A percentile compares a stretch with the other conserved stretches of the same genome.
These are phyloP conservation scores for Dicranocentrus wangi DNA, from an alignment of 2,888 invertebrate species.

Conservation along the genomic window DNA sequence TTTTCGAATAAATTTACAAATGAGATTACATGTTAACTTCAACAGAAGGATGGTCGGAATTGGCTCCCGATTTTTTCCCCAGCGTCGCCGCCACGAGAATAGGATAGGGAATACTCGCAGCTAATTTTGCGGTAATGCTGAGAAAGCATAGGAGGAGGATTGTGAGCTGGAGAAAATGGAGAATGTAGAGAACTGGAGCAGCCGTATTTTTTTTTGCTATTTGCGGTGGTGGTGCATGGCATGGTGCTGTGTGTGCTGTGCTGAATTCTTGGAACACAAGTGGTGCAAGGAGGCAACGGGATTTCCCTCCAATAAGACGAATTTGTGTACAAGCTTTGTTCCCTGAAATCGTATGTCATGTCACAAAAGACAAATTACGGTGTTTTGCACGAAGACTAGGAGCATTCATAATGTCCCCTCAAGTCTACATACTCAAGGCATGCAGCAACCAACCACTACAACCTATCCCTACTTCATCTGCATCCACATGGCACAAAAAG, in stretches of 20 bases:
- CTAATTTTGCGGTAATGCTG: constrained; percentile 56
- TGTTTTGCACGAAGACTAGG: constrained; percentile 62
- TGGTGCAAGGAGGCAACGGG: constrained; percentile 60
- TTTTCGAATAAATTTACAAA: constrained; percentile 51
- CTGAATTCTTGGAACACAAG: constrained; percentile 36
- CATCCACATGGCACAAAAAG: constrained; percentile 29
- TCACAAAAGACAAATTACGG: constrained; percentile 65
- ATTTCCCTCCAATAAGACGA: constrained; percentile 63
- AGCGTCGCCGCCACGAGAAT: neutral
- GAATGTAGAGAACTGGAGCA: too few relatives aligned
- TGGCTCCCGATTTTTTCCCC: neutral
- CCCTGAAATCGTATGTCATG: constrained; percentile 65
- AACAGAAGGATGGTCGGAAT: constrained; percentile 6
- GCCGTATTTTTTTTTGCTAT: too few relatives aligned
- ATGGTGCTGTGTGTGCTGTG: neutral
- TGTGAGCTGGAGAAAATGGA: neutral
- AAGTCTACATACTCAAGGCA: constrained; percentile 5
- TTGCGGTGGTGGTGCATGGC: neutral
- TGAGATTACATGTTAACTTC: constrained; percentile 45
- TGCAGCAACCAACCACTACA: neutral
- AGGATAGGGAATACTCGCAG: constrained; percentile 8
- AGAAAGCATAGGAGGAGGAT: constrained; percentile 2
- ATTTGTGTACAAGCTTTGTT: constrained; percentile 63
- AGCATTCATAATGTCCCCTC: constrained; percentile 57
- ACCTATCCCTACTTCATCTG: constrained; percentile 25